A percentile compares a stretch with the other conserved stretches of the same genome.
phyloP scores from a whole-genome alignment of 2,888 invertebrate genomes.

The Blomia tropicalis region DNA sequence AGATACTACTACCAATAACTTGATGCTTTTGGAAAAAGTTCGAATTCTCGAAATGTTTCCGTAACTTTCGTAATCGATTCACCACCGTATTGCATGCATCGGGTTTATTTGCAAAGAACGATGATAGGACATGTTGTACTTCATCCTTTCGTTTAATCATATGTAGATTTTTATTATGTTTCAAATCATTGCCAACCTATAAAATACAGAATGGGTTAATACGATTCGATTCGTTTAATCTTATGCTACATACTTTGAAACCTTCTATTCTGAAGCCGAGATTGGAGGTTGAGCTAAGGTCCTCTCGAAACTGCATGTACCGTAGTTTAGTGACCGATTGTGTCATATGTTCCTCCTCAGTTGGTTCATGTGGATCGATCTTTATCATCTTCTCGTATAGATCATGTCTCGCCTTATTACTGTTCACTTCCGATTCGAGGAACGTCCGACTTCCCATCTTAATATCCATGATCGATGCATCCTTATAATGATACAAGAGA shows the following conservation, averaged over 20 bases:
- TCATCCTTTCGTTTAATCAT: constrained; percentile 62
- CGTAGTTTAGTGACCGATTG: constrained; percentile 82
- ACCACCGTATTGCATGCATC: constrained; percentile 51
- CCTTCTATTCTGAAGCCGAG: constrained; percentile 93
- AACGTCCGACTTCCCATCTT: constrained; percentile 90
- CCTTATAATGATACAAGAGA: constrained; percentile 67
- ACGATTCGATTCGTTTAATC: constrained; percentile 5
- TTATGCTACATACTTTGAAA: constrained; percentile 47
- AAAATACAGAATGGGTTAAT: constrained; percentile 23
- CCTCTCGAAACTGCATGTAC: constrained; percentile 71
- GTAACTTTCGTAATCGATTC: constrained; percentile 56
- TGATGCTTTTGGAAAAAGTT: constrained; percentile 66
- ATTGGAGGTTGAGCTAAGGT: constrained; percentile 75
- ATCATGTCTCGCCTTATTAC: constrained; percentile 58
- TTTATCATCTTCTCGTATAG: constrained; percentile 90
- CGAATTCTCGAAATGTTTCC: constrained; percentile 60
- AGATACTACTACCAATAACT: constrained; percentile 77
- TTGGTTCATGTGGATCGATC: constrained; percentile 71
- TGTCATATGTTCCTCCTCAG: constrained; percentile 57
- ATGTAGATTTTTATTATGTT: constrained; percentile 72
- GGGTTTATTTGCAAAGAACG: constrained; percentile 50
- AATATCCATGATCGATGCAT: constrained; percentile 90
- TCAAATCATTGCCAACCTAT: constrained; percentile 51
- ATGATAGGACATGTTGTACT: constrained; percentile 53
- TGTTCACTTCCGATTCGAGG: constrained; percentile 81